Evolutionary conservation across 1,140 invertebrate species (phyloP).

Genomic region (Heliconius eleuchia): DNA sequence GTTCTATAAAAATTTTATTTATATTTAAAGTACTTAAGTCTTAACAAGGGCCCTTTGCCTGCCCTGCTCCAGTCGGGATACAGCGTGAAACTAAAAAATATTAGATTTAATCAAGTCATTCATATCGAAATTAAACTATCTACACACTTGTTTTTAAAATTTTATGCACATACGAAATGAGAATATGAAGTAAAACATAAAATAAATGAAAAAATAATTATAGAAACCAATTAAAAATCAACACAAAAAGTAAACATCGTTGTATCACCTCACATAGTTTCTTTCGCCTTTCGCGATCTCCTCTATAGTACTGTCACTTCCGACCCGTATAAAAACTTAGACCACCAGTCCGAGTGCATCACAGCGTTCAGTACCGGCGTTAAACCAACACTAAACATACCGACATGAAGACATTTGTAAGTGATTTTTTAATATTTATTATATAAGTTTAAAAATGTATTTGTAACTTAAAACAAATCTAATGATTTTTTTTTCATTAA

Average conservation of each 20-base stretch:
- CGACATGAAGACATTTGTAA: conserved; percentile 75
- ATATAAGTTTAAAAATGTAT: not conserved
- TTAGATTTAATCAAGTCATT: no score
- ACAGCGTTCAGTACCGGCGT: conserved; percentile 52
- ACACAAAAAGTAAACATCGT: conserved; percentile 21
- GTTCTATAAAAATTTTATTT: no score
- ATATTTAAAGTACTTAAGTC: no score
- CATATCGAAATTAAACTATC: no score
- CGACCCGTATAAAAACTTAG: conserved; percentile 70
- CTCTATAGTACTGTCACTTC: conserved; percentile 61
- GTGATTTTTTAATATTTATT: conserved; percentile 45
- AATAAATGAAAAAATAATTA: not conserved
- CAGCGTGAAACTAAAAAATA: no score
- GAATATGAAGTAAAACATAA: not conserved
- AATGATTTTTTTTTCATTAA: no score
- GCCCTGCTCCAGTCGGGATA: no score
- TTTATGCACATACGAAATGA: not conserved
- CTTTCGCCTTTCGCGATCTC: conserved; percentile 55
- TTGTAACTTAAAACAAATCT: no score
- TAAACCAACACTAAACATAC: conserved; percentile 45
- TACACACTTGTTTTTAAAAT: no score
- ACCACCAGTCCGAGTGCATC: conserved; percentile 55
- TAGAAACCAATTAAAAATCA: conserved; percentile 25
- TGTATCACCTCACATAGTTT: conserved; percentile 32
- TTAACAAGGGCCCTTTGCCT: no score